Conservation (phyloP, 2,113 vertebrate species). For the Corythoichthys haematopterus region DNA sequence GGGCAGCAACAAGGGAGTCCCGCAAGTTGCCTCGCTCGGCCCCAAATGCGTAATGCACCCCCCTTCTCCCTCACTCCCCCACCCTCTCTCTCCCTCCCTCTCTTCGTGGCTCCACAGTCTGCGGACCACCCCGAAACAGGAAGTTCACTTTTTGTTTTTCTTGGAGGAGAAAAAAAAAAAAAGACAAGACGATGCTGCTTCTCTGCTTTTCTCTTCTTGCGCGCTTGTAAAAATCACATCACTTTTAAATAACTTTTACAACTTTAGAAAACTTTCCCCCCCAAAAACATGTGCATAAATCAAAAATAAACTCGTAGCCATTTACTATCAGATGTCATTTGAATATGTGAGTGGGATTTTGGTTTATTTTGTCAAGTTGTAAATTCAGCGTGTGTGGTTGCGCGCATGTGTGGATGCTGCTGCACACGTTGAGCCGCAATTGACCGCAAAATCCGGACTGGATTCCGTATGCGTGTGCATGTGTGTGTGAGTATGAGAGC, state of each 20-base stretch:
- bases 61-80: slow-evolving; percentile 33
- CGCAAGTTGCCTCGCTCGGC: slow-evolving; percentile 63
- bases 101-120: slow-evolving; percentile 70
- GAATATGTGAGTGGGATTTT: slow-evolving; percentile 52
- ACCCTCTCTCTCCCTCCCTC: slow-evolving; percentile 32
- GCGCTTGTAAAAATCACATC: neutral
- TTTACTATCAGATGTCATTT: slow-evolving; percentile 27
- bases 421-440: slow-evolving; percentile 31
- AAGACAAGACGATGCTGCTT: slow-evolving; percentile 36
- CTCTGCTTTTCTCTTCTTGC: slow-evolving; percentile 22
- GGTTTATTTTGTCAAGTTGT: slow-evolving; percentile 48
- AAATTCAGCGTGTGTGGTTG: slow-evolving; percentile 36
- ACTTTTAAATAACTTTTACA: neutral
- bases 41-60: slow-evolving; percentile 62
- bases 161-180: slow-evolving; percentile 52
- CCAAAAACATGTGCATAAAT: neutral
- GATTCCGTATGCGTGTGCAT: slow-evolving; percentile 11
- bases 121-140: slow-evolving; percentile 84
- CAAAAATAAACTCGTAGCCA: neutral
- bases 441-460: slow-evolving; percentile 57
- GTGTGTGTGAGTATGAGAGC: neutral
- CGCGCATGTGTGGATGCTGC: slow-evolving; percentile 57
- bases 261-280: neutral
- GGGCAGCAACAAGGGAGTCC: slow-evolving; percentile 51
- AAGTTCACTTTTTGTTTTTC: slow-evolving; percentile 81